Base-by-base conservation (phyloP, 2,797 vertebrate genomes). In the Otolemur crassicaudatus region DNA sequence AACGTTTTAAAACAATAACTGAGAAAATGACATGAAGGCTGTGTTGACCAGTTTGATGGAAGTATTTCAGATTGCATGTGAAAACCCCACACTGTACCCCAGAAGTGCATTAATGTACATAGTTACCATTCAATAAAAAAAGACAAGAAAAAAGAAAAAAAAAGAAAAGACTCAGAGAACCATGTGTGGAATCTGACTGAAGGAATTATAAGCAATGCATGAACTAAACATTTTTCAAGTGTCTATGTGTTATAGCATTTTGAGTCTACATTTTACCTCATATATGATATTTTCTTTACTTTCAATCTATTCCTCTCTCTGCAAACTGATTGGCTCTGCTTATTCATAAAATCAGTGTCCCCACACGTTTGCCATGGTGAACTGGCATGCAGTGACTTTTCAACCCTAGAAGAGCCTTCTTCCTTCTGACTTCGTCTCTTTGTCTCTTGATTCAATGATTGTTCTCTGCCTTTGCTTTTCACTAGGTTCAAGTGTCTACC, bases 111-210 rank as follows among this genome's bases (percentile, higher is more conserved):
- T 37, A 37, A 37, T 37, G 34, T 37, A 37, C 34, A 37, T 37
- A 37, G 34, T 37, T 37, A 37, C 34, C 34, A 37, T 37, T 37
- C 34, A 37, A 37, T 37, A 37, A 37, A 37, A 37, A 37, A 37
- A 37, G 3, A 37, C 2, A 37, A 37, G 34, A 37, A 37, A 37
- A 37, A 37, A 37, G 34, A 37, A 37, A 37, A 37, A 37, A 37
- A 37, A 37, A 37, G 56, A 88, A 96, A 93, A 88, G n/a, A 75
- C 12, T 92, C n/a, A 23, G 17, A 65, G 16, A 83, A 87, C 20
- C 72, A 89, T 20, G 46, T 13, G 12, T 67, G 19, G 43, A 70
- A 61, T 92, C 23, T 88, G 65, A 43, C 1, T 29, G 61, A 43
- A 82, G 58, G 0, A 63, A 63, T 60, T 56, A 72, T 14, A 82